These are phyloP conservation scores for Okamejei kenojei DNA, from an alignment of 2,797 vertebrate species.

Conservation along the genomic window DNA sequence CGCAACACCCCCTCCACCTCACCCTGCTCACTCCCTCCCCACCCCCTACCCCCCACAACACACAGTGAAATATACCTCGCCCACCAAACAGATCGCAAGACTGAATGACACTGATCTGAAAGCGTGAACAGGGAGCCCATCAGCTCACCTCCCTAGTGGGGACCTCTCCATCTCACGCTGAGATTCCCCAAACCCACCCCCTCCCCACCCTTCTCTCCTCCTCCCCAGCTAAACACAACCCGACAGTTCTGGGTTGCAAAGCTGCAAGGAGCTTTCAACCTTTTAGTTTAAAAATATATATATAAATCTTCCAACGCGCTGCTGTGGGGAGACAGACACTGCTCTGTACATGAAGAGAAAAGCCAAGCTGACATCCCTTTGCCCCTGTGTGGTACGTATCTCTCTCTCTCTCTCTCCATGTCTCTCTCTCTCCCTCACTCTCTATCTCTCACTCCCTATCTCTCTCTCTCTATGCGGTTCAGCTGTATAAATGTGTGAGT, in stretches of 20 bases:
- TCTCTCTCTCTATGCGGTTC: constrained; percentile 38
- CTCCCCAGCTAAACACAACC: constrained; percentile 46
- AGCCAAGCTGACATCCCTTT: constrained; percentile 82
- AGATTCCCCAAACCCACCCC: not conserved
- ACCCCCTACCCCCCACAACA: not conserved
- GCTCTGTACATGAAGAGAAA: constrained; percentile 75
- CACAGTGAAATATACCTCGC: not conserved
- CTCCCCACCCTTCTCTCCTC: constrained; percentile 40
- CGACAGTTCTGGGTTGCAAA: constrained; percentile 48
- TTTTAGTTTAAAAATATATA: constrained; percentile 40
- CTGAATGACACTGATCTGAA: not conserved
- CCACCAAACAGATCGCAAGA: not conserved
- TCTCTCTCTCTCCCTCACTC: constrained; percentile 44
- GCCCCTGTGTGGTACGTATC: constrained; percentile 85
- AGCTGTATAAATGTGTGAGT: not conserved
- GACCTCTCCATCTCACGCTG: constrained; percentile 34
- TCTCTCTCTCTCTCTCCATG: constrained; percentile 49
- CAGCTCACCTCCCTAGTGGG: constrained; percentile 23
- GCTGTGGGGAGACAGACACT: not conserved
- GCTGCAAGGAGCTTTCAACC: constrained; percentile 45
- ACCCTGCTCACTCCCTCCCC: no score
- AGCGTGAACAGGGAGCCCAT: constrained; percentile 38
- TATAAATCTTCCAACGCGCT: constrained; percentile 34
- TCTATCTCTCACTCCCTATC: constrained; percentile 51
- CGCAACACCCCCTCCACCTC: not conserved